A percentile compares a stretch with the other conserved stretches of the same genome.
phyloP scores from a whole-genome alignment of 2,113 vertebrate genomes.

The Talpa occidentalis region DNA sequence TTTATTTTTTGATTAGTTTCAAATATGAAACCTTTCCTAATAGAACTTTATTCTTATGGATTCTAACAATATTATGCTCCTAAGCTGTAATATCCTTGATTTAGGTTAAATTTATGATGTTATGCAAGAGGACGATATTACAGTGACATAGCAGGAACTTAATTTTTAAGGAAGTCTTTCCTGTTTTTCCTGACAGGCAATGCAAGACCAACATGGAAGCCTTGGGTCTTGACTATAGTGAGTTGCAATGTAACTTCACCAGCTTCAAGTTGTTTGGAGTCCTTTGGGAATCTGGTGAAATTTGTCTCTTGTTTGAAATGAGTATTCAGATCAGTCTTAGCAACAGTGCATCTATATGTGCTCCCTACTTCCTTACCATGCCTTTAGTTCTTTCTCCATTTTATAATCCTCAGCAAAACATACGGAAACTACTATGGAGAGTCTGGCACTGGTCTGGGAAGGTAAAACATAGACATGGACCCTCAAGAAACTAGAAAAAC shows the following conservation, averaged over 20 bases:
- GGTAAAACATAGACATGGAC: background rate
- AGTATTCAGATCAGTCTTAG: background rate
- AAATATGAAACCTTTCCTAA: constrained; percentile 3
- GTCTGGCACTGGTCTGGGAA: background rate
- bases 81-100: background rate
- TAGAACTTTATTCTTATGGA: background rate
- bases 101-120: background rate
- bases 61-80: background rate
- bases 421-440: background rate
- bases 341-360: background rate
- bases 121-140: background rate
- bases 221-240: background rate
- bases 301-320: background rate
- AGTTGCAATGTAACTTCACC: background rate
- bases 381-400: background rate
- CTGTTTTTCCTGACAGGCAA: background rate
- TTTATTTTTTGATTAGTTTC: background rate
- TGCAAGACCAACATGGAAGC: background rate
- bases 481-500: background rate
- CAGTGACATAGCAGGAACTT: background rate
- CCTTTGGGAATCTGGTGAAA: background rate
- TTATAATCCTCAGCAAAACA: background rate
- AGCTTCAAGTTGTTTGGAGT: background rate
- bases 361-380: background rate
- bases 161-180: background rate